Evolutionary conservation across 2,888 invertebrate species (phyloP).

Genomic region (Hirtodrosophila confusa): DNA sequence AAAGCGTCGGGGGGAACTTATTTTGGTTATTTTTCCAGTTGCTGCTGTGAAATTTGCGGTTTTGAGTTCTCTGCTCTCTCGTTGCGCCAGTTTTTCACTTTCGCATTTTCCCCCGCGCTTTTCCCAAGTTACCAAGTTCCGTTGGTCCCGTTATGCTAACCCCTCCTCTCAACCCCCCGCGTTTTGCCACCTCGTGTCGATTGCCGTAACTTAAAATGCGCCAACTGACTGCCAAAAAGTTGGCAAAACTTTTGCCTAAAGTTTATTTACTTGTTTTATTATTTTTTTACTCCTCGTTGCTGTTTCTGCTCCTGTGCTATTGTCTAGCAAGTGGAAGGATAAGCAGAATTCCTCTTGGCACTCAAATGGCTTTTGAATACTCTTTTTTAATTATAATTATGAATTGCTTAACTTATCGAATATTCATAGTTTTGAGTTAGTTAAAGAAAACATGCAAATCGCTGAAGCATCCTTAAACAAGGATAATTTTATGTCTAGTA

Average conservation of each 20-base stretch:
- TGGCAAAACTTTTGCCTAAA: conserved; percentile 69
- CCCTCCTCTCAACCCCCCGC: background rate
- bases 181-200: conserved; percentile 51
- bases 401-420: too few species aligned
- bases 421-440: too few species aligned
- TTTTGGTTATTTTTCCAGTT: conserved; percentile 18
- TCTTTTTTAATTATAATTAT: background rate
- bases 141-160: background rate
- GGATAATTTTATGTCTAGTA: too few species aligned
- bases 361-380: conserved; percentile 13
- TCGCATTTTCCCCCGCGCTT: conserved; percentile 18
- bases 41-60: conserved; percentile 62
- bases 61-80: conserved; percentile 60
- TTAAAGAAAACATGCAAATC: too few species aligned
- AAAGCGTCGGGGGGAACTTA: conserved; percentile 18
- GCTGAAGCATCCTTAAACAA: too few species aligned
- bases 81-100: conserved; percentile 59
- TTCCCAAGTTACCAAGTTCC: conserved; percentile 19
- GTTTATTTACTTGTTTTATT: conserved; percentile 76
- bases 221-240: conserved; percentile 77
- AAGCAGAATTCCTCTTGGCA: background rate
- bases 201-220: conserved; percentile 76
- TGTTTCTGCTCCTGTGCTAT: conserved; percentile 21
- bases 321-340: conserved; percentile 27
- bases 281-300: conserved; percentile 15